A percentile compares a stretch with the other conserved stretches of the same genome.
Evolutionary conservation across 2,888 invertebrate species (phyloP).

Genomic region (Cheilosia grossa): DNA sequence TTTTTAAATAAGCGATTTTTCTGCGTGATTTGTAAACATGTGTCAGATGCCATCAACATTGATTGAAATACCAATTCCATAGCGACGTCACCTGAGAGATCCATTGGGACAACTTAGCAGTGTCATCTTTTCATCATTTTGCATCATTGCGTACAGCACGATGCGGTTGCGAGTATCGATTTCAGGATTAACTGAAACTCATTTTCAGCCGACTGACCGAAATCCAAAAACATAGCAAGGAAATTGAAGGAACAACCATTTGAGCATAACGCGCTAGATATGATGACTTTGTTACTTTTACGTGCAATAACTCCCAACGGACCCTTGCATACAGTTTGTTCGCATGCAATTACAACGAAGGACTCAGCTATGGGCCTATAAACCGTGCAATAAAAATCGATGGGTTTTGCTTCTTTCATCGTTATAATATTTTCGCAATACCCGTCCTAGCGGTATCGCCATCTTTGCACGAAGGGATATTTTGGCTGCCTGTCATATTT

Average conservation of each 20-base stretch:
- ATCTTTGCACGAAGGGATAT: constrained; percentile 35
- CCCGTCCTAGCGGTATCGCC: constrained; percentile 2
- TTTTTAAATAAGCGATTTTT: no score
- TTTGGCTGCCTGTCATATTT: constrained; percentile 55
- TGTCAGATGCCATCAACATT: neutral
- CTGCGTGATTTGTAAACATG: neutral
- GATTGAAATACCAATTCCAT: constrained; percentile 24
- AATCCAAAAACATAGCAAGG: constrained; percentile 23
- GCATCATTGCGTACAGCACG: neutral
- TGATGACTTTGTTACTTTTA: constrained; percentile 12
- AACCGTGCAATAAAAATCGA: constrained; percentile 62
- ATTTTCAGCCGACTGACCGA: neutral
- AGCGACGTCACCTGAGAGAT: neutral
- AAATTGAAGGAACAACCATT: constrained; percentile 49
- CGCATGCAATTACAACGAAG: constrained; percentile 12
- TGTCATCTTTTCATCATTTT: constrained; percentile 22
- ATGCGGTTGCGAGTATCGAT: neutral
- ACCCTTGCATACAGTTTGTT: constrained; percentile 28
- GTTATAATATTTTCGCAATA: constrained; percentile 38
- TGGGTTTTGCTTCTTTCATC: constrained; percentile 50
- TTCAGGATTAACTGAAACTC: constrained; percentile 6
- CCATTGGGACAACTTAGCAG: constrained; percentile 6
- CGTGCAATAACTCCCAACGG: constrained; percentile 44
- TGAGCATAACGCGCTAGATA: constrained; percentile 20
- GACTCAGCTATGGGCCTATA: constrained; percentile 26